Evolutionary conservation across 2,113 vertebrate genomes (phyloP).

Genomic region (Beaufortia kweichowensis): DNA sequence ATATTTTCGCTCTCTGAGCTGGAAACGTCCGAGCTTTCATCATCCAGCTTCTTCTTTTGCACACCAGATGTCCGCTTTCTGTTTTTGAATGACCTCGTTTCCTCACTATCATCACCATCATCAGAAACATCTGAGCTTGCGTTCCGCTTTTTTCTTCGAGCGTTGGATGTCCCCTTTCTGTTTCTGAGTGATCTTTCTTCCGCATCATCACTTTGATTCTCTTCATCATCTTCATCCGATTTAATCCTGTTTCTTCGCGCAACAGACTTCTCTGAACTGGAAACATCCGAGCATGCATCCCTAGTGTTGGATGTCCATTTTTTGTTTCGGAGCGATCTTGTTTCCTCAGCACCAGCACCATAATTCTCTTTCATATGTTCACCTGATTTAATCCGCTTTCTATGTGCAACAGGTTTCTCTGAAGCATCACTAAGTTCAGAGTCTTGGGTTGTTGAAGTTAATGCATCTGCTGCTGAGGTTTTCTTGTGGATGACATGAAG

Average conservation of each 20-base stretch:
- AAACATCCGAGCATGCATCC: no score
- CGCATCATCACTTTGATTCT: constrained; percentile 44
- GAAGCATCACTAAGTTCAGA: neutral
- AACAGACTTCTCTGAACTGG: neutral
- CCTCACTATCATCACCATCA: constrained; percentile 42
- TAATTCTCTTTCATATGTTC: neutral
- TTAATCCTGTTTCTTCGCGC: neutral
- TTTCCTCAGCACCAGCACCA: no score
- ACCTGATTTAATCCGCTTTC: constrained; percentile 52
- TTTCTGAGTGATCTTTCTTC: constrained; percentile 55
- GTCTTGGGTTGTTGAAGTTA: constrained; percentile 57
- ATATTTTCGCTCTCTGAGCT: constrained; percentile 61
- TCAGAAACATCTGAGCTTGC: neutral
- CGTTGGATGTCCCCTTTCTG: neutral
- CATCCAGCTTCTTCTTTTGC: neutral
- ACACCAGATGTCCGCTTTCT: constrained; percentile 37
- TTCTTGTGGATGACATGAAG: constrained; percentile 19
- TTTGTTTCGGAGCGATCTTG: no score
- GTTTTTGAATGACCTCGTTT: constrained; percentile 52
- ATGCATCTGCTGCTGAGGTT: constrained; percentile 36
- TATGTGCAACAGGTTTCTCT: constrained; percentile 10
- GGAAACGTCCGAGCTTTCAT: constrained; percentile 28
- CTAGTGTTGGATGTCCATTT: no score
- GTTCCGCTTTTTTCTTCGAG: no score
- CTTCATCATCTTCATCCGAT: constrained; percentile 23